phyloP scores from a whole-genome alignment of 1,140 invertebrate genomes.

The Contarinia nasturtii region DNA sequence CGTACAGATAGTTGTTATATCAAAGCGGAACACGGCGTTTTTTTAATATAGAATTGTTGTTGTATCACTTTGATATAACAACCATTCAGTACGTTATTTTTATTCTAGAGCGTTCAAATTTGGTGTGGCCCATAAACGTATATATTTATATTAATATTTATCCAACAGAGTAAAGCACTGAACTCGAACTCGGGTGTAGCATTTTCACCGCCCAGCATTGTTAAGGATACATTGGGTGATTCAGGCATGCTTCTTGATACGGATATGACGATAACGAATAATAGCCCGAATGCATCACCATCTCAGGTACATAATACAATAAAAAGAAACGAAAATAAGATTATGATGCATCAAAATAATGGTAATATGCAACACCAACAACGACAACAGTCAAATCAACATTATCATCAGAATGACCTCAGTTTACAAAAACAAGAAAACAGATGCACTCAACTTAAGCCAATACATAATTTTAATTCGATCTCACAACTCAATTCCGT shows the following conservation, averaged over 20 bases:
- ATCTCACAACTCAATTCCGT: background rate
- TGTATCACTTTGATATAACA: too few species aligned
- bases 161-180: constrained; percentile 64
- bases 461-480: background rate
- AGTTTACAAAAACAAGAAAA: background rate
- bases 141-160: constrained; percentile 2
- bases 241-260: constrained; percentile 12
- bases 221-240: constrained; percentile 35
- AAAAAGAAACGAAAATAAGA: constrained; percentile 6
- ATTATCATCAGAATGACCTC: background rate
- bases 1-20: background rate
- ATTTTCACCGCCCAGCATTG: constrained; percentile 70
- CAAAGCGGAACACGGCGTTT: background rate
- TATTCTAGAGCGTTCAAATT: too few species aligned
- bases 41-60: too few species aligned
- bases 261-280: constrained; percentile 15
- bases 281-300: constrained; percentile 16
- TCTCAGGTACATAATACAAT: constrained; percentile 17
- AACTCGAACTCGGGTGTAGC: constrained; percentile 55
- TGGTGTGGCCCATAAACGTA: background rate
- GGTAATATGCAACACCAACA: background rate
- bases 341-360: constrained; percentile 1
- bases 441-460: background rate
- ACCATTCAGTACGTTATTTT: too few species aligned
- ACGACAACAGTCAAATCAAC: background rate